Percentiles rank a stretch among this genome's conserved stretches.
Evolutionary conservation across 2,113 vertebrate genomes (phyloP).

Genomic region (Salvelinus fontinalis): DNA sequence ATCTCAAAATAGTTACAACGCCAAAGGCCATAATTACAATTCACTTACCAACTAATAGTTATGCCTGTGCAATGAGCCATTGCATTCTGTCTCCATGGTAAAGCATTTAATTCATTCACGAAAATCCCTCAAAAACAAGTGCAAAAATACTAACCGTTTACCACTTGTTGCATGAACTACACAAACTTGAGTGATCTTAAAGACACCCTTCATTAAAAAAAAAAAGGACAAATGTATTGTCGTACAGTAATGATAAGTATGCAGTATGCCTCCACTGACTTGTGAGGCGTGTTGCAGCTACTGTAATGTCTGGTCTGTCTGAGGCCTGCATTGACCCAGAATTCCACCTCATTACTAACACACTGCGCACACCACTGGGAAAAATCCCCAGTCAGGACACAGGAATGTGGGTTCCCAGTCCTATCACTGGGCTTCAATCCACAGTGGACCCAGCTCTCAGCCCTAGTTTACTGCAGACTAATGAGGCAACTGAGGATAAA

Average conservation of each 20-base stretch:
- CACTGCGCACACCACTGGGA: conserved; percentile 31
- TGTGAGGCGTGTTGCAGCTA: background rate
- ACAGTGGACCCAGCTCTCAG: background rate
- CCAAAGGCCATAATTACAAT: conserved; percentile 43
- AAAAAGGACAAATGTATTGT: too few species aligned
- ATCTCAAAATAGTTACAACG: conserved; percentile 54
- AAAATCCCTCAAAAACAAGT: background rate
- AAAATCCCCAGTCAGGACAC: conserved; percentile 25
- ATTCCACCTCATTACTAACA: conserved; percentile 64
- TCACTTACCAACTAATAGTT: conserved; percentile 34
- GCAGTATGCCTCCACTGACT: too few species aligned
- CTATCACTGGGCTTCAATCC: background rate
- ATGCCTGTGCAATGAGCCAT: conserved; percentile 45
- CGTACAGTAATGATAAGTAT: too few species aligned
- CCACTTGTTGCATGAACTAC: too few species aligned
- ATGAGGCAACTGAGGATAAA: background rate
- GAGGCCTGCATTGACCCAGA: conserved; percentile 34
- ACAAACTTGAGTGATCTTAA: too few species aligned
- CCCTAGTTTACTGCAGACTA: background rate
- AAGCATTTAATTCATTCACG: background rate
- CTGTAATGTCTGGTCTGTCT: background rate
- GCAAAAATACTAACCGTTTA: too few species aligned
- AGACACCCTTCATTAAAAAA: too few species aligned
- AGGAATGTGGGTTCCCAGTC: conserved; percentile 49
- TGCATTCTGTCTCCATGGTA: background rate